Conservation (phyloP, 2,888 invertebrate genomes). For the Lasioglossum zephyrum region DNA sequence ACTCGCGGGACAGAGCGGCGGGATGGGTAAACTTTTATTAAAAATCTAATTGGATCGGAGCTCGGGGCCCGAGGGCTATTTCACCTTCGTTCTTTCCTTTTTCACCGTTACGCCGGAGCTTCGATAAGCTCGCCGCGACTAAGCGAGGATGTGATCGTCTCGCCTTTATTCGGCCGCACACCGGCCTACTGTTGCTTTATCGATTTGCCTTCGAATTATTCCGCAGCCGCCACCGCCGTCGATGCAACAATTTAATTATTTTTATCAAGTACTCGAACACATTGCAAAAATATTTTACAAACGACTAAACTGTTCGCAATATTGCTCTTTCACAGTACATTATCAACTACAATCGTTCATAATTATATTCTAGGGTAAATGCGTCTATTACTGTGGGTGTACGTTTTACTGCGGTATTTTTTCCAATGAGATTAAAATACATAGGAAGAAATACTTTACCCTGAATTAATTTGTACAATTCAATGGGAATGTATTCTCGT, state of each 20-base stretch:
- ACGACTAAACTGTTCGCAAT: too few species aligned
- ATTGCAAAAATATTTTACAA: too few species aligned
- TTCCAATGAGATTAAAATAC: too few species aligned
- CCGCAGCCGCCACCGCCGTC: neutral
- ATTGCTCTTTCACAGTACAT: too few species aligned
- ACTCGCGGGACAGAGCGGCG: slow-evolving; percentile 65
- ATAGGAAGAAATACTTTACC: too few species aligned
- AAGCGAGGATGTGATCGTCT: slow-evolving; percentile 22
- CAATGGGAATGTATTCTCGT: too few species aligned
- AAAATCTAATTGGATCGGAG: slow-evolving; percentile 80
- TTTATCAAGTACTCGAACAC: neutral
- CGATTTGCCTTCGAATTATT: neutral
- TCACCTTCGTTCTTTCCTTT: slow-evolving; percentile 50
- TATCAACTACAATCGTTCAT: too few species aligned
- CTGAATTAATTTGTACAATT: too few species aligned
- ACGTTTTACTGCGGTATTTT: too few species aligned
- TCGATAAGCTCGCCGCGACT: slow-evolving; percentile 30
- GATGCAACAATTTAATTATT: neutral
- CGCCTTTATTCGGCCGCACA: neutral
- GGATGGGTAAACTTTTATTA: slow-evolving; percentile 80
- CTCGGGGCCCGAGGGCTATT: slow-evolving; percentile 72
- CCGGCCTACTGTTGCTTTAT: slow-evolving; percentile 10
- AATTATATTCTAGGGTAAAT: too few species aligned
- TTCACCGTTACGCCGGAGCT: slow-evolving; percentile 1
- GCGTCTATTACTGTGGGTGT: too few species aligned